phyloP scores from a whole-genome alignment of 2,888 invertebrate species.

The Ethmia dodecea region DNA sequence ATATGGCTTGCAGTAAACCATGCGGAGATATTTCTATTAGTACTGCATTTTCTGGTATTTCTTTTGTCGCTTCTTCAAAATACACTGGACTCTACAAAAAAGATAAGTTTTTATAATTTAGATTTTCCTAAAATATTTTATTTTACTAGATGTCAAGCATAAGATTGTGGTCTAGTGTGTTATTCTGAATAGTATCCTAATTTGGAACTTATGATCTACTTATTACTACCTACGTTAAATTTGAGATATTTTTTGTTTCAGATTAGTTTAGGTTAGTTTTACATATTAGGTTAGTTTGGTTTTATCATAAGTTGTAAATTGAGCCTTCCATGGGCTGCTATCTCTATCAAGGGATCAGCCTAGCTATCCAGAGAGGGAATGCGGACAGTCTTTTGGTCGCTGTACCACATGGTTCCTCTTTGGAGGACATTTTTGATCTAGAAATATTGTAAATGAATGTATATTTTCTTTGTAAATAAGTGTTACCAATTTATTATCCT shows the following conservation, averaged over 20 bases:
- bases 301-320: not conserved
- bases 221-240: not conserved
- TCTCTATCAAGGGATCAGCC: not conserved
- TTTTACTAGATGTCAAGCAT: not conserved
- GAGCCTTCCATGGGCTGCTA: not conserved
- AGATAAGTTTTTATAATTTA: not conserved
- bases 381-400: no score
- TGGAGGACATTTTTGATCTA: no score
- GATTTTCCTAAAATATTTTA: not conserved
- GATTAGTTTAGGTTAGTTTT: not conserved
- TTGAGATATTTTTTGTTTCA: not conserved
- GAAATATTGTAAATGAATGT: no score
- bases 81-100: slow-evolving; percentile 73
- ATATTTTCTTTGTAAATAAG: no score
- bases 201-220: not conserved
- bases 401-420: no score
- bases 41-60: slow-evolving; percentile 87
- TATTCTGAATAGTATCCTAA: no score
- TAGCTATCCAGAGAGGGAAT: no score
- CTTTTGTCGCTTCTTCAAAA: slow-evolving; percentile 85
- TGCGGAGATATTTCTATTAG: slow-evolving; percentile 92
- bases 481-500: not conserved
- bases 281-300: not conserved
- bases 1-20: slow-evolving; percentile 88
- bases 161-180: not conserved